Evolutionary conservation across 2,113 vertebrate genomes (phyloP), one percentile per base, ranked within the genome.

Genomic region (Cettia cetti): DNA sequence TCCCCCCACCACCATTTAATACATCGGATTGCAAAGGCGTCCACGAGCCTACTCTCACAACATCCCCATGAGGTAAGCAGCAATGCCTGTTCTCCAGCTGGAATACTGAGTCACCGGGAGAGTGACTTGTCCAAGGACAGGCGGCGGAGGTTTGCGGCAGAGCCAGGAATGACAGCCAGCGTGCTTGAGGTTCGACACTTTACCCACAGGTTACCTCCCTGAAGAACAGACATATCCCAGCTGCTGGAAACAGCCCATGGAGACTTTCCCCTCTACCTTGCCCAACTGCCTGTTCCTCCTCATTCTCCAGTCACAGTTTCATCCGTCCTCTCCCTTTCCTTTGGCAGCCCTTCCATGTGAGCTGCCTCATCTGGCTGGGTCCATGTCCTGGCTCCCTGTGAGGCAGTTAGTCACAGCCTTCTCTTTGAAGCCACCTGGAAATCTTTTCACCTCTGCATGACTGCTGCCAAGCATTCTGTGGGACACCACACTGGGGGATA

Each of bases 341-440:
- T 65, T 85, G 92, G 94, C 89, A 97, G 90, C 80, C 50, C 64
- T 89, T 92, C 44, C 57, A 47, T 80, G n/a, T n/a, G 87, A 94
- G 87, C 75, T 90, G 87, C 52, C 75, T 95, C 95, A 96, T 93
- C 92, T 90, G 90, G 87, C 90, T 78, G 82, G 60, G 77, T 74
- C 76, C 40, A 7, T 0, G 3, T 77, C 79, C 90, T 86, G 82
- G 87, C 82, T 94, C 68, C 47, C 52, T 81, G 56, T 2, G 27
- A 92, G 93, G 88, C 59, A 83, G 28, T 66, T 54, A 86, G 92
- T 97, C 96, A 96, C 94, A 95, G 96, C 94, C 94, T 95, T 90
- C 93, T 76, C 56, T 77, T 72, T 91, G 81, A 95, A 86, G 37
- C 56, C 24, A 49, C 90, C 66, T 86, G 84, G 76, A 94, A 95